Percentiles rank a stretch among this genome's conserved stretches.
Evolutionary conservation across 2,888 invertebrate genomes (phyloP).

Genomic region (Ecdyonurus torrentis): DNA sequence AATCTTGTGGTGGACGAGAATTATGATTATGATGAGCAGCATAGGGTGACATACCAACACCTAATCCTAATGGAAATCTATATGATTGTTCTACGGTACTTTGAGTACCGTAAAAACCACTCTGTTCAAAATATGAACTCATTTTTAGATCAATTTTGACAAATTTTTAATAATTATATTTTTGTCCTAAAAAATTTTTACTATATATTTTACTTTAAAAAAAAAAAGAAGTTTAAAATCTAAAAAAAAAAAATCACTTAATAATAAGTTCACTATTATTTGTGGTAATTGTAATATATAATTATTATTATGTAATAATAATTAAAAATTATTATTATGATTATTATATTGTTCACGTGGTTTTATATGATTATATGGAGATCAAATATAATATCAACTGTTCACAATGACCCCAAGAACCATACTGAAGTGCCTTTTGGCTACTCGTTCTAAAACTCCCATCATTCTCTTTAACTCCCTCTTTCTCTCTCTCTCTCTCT

Average conservation of each 20-base stretch:
- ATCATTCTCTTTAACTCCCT: neutral
- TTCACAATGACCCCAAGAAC: neutral
- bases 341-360: neutral
- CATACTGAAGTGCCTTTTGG: conserved; percentile 1
- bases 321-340: neutral
- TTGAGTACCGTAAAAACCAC: conserved; percentile 85
- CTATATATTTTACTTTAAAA: too few relatives aligned
- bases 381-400: neutral
- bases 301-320: too few relatives aligned
- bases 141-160: conserved; percentile 27
- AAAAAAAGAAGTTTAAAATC: too few relatives aligned
- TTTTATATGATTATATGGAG: neutral
- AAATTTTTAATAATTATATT: neutral
- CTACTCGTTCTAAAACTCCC: neutral
- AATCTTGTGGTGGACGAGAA: conserved; percentile 70
- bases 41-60: conserved; percentile 60
- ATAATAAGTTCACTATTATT: too few relatives aligned
- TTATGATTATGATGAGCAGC: conserved; percentile 47
- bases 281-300: too few relatives aligned
- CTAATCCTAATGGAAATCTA: conserved; percentile 68
- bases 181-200: too few relatives aligned
- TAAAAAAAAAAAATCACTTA: too few relatives aligned
- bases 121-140: conserved; percentile 95
- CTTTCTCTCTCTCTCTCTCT: neutral
- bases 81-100: conserved; percentile 60